phyloP scores from a whole-genome alignment of 2,888 invertebrate species.

The Lithophane leautieri region DNA sequence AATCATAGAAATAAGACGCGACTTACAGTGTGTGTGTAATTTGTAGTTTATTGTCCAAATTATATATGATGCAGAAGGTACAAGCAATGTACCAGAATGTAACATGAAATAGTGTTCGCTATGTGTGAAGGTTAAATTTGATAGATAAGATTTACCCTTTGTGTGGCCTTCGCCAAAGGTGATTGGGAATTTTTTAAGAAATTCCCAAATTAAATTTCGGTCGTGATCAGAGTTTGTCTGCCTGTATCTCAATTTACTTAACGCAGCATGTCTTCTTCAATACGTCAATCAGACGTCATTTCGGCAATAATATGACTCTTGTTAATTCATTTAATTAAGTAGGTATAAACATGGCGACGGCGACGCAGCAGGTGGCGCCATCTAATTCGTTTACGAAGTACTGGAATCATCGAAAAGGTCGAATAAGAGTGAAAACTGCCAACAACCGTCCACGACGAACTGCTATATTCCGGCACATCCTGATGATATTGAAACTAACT shows the following conservation, averaged over 20 bases:
- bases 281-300: too few relatives aligned
- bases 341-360: too few relatives aligned
- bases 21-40: slow-evolving; percentile 34
- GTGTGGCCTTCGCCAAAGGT: neutral
- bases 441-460: too few relatives aligned
- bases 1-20: slow-evolving; percentile 49
- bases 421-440: too few relatives aligned
- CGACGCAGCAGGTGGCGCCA: too few relatives aligned
- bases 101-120: neutral
- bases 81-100: neutral
- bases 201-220: neutral
- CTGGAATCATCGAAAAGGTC: too few relatives aligned
- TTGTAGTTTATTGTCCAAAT: slow-evolving; percentile 49
- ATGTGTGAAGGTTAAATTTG: neutral
- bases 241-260: neutral
- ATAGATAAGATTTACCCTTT: neutral
- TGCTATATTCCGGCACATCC: neutral
- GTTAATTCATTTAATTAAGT: too few relatives aligned
- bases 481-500: neutral
- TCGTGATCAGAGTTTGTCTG: neutral
- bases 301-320: too few relatives aligned
- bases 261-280: too few relatives aligned
- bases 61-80: slow-evolving; percentile 21
- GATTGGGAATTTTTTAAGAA: neutral
- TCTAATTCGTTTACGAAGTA: too few relatives aligned